Base-by-base conservation (phyloP, 2,113 vertebrate species). In the Tetraodon nigroviridis region DNA sequence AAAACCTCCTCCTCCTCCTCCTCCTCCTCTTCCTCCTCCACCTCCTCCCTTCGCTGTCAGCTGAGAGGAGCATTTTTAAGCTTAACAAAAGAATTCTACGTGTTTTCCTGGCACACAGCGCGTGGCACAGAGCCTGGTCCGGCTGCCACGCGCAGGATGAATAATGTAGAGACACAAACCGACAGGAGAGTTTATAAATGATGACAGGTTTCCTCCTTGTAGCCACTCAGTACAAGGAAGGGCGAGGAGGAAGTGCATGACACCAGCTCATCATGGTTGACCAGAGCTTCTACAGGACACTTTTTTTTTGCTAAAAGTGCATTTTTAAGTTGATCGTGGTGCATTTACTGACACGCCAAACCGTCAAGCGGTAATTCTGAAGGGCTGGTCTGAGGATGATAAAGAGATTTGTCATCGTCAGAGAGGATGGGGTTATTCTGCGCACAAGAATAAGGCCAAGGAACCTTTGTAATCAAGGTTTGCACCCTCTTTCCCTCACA, bases 121-220 rank as follows among this genome's bases (percentile, higher is more conserved):
- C 37, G 21, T 32, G 59, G 51, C 58, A 61, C 16, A 2, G 63
- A 58, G 66, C 51, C 61, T 68, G 18, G 70, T 15, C 44, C 44
- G 71, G 71, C 69, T 64, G 76, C 59, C 71, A 58, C 74, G 61
- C 15, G 52, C 42, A 24, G 48, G 58, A 71, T 84, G 61, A 86
- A 86, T 82, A 80, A 81, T 84, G 75, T 18, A 82, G 67, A 12
- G 62, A 46, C 71, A 64, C 65, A 72, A 73, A 80, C 82, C 76
- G 77, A 76, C 72, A 79, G 61, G 60, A 44, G 22, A 32, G 67
- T 78, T 76, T 65, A 79, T 81, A 82, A 78, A 84, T 80, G 74
- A 77, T 79, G 78, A n/a, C 74, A 76, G 71, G 4, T 18, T 55
- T 44, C 58, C 55, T 69, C 21, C 69, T 51, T 51, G 66, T 57